A percentile compares a stretch with the other conserved stretches of the same genome.
These are phyloP conservation scores for Mus musculus DNA, from an alignment of 2,113 vertebrate species.

Conservation along the genomic window GRCm39 chr17:14741501-14742000, in stretches of 20 bases:
- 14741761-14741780: no score
- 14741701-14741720: background rate
- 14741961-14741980: background rate
- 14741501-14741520: background rate
- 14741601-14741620: no score
- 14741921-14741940: rapidly evolving
- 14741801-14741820: no score
- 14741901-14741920: background rate
- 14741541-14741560: background rate
- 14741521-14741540: background rate
- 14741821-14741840: no score
- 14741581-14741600: background rate
- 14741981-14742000: no score
- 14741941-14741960: background rate
- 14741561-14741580: background rate
- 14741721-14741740: background rate
- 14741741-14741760: background rate
- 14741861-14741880: rapidly evolving
- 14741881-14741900: background rate
- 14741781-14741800: no score
- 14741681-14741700: no score
- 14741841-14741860: background rate
- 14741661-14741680: background rate
- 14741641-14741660: background rate
- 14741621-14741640: background rate